Evolutionary conservation across 1,140 invertebrate genomes (phyloP).

Genomic region (Teleogryllus occipitalis): DNA sequence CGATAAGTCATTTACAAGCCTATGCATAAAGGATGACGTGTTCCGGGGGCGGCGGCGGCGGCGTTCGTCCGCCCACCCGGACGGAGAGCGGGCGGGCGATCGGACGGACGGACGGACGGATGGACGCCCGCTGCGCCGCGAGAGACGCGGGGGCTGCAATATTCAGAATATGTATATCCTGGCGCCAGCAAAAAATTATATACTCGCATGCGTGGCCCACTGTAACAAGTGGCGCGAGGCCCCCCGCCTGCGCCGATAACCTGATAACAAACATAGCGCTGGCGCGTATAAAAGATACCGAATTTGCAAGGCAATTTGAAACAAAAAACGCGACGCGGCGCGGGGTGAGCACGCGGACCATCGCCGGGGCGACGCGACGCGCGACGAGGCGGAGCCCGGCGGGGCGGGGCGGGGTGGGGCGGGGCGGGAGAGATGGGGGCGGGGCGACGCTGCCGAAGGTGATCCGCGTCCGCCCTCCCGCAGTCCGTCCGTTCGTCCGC

Average conservation of each 20-base stretch:
- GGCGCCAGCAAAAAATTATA: neutral
- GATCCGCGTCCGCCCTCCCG: neutral
- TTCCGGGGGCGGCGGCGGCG: neutral
- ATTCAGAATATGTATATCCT: slow-evolving; percentile 1
- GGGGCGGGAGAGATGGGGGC: too few species aligned
- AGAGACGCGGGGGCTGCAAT: neutral
- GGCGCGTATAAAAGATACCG: neutral
- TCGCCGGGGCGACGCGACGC: neutral
- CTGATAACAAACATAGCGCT: neutral
- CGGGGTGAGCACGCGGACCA: too few species aligned
- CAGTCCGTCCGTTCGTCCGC: neutral
- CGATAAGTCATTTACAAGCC: slow-evolving; percentile 4
- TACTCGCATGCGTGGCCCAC: neutral
- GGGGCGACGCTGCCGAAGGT: neutral
- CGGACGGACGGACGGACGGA: neutral
- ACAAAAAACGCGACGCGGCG: neutral
- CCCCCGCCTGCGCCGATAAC: neutral
- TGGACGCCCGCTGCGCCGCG: too few species aligned
- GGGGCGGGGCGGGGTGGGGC: too few species aligned
- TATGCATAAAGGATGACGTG: slow-evolving; percentile 4
- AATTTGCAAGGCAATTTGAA: slow-evolving; percentile 1
- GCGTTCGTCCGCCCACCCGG: neutral
- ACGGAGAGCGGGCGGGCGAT: neutral
- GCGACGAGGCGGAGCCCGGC: too few species aligned
- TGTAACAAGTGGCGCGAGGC: neutral